These are phyloP conservation scores for Coluber constrictor DNA, from an alignment of 2,797 vertebrate genomes.

Conservation along the genomic window DNA sequence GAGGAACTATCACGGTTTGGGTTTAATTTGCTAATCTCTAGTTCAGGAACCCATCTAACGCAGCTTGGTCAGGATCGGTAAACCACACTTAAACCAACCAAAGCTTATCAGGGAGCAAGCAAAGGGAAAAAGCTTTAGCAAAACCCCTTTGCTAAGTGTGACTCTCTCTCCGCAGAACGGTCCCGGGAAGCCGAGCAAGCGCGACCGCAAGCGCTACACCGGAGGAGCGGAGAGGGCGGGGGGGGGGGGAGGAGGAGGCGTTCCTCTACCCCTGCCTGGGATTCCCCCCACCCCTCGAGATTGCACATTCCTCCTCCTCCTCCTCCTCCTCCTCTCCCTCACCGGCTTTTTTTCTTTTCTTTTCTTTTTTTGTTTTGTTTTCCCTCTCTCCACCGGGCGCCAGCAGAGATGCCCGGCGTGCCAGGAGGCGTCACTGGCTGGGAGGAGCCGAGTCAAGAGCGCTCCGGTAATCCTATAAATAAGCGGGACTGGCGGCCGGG, in stretches of 20 bases:
- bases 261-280: too few species aligned
- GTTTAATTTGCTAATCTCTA: background rate
- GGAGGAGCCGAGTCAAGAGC: slow-evolving; percentile 65
- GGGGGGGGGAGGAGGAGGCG: fast-evolving
- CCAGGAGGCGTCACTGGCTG: slow-evolving; percentile 48
- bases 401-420: slow-evolving; percentile 30
- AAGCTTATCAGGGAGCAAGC: background rate
- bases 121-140: background rate
- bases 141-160: background rate
- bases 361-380: too few species aligned
- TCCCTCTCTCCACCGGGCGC: slow-evolving; percentile 9
- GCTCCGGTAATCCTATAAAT: slow-evolving; percentile 58
- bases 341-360: background rate
- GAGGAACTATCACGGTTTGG: background rate
- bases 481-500: slow-evolving; percentile 33
- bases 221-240: fast-evolving
- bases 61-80: background rate
- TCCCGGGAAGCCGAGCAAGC: background rate
- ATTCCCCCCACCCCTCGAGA: fast-evolving
- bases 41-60: background rate
- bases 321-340: background rate
- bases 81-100: background rate
- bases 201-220: background rate
- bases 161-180: background rate
- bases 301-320: fast-evolving